A percentile compares a stretch with the other conserved stretches of the same genome.
These are phyloP conservation scores for Cerastis rubricosa DNA, from an alignment of 2,888 invertebrate species.

Conservation along the genomic window DNA sequence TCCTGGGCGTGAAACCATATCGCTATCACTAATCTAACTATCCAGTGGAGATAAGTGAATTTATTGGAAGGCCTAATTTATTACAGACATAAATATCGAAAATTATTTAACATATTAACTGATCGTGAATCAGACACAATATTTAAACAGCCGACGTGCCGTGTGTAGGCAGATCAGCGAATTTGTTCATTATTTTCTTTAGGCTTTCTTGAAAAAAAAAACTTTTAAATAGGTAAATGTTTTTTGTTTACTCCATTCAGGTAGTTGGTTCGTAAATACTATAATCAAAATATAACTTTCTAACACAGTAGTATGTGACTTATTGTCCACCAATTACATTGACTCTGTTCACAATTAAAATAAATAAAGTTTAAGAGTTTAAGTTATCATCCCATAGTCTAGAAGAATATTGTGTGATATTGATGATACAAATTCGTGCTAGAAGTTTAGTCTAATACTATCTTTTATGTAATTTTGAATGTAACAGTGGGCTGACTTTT, in stretches of 20 bases:
- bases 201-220: no score
- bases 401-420: not conserved
- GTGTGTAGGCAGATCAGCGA: not conserved
- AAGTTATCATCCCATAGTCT: not conserved
- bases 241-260: not conserved
- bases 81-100: not conserved
- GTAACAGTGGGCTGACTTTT: not conserved
- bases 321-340: not conserved
- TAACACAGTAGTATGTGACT: not conserved
- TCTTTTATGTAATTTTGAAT: not conserved
- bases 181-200: not conserved
- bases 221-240: not conserved
- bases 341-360: not conserved
- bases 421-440: not conserved
- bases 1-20: constrained; percentile 3
- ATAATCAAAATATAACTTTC: not conserved
- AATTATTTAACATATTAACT: not conserved
- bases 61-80: constrained; percentile 12
- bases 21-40: constrained; percentile 32
- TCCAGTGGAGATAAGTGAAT: constrained; percentile 15
- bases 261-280: not conserved
- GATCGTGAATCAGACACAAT: constrained; percentile 4
- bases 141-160: not conserved
- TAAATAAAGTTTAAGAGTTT: no score
- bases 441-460: not conserved